Base-by-base conservation (phyloP, 2,888 invertebrate species). In the Eledone cirrhosa region DNA sequence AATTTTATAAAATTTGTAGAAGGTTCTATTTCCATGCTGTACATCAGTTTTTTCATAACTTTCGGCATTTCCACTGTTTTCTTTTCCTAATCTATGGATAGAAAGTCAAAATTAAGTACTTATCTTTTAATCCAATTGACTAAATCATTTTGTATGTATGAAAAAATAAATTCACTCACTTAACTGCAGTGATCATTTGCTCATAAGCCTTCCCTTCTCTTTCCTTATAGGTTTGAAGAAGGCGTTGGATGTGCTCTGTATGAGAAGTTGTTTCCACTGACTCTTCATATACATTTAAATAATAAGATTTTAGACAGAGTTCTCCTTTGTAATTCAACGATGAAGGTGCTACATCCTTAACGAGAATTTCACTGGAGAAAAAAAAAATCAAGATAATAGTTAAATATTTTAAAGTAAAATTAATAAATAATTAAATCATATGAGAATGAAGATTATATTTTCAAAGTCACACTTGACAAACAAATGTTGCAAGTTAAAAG, bases 1-100 rank as follows among this genome's bases (percentile, higher is more conserved):
- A 80, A 93, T 93, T 69, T 94, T 93, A 31, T 95, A 90, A 88
- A 96, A 96, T 80, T 94, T 93, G 90, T 96, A 95, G 88, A 96
- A 96, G 90, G 95, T 92, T 82, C 93, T 92, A 90, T 97, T 96
- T 0, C 96, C 96, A 88, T 97, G 96, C 47, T 94, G 92, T 0
- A 96, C 95, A 78, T 93, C 89, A 0, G 93, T 93, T 86, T 95
- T 95, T 87, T 97, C 97, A 87, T 97, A 97, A 33, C 93, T 92
- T 87, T 96, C 96, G 47, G 53, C 75, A 22, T 48, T 27, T 1
- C 80, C 72, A 41, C n/a, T n/a, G 31, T 3, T 31, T 31, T 2
- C 8, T 33, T 72, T 22, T 1, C 72, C 72, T 3, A n/a, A 14
- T 14, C 72, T 72, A 22, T 41, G 41, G 41, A 41, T 8, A 41